Percentiles rank a stretch among this genome's conserved stretches.
Evolutionary conservation across 2,888 invertebrate species (phyloP).

Genomic region (Standfussiana lucernea): DNA sequence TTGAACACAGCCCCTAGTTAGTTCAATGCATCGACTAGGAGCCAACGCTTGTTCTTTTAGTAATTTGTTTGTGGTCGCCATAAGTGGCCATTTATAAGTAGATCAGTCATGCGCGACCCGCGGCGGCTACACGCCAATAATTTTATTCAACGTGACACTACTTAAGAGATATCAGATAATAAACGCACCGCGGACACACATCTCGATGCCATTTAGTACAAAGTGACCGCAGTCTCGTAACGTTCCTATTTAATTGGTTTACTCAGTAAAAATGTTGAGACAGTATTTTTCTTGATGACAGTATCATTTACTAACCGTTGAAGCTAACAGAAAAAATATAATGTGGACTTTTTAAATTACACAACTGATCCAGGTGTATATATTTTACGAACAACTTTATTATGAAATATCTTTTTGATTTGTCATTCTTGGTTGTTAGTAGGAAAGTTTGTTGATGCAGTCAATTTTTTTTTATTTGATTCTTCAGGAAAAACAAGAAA

Average conservation of each 20-base stretch:
- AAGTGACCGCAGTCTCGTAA: slow-evolving; percentile 73
- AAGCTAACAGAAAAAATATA: slow-evolving; percentile 22
- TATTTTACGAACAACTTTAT: slow-evolving; percentile 28
- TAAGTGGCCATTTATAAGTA: slow-evolving; percentile 85
- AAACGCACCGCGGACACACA: slow-evolving; percentile 80
- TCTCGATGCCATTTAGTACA: slow-evolving; percentile 82
- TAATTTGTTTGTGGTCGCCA: slow-evolving; percentile 83
- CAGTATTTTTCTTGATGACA: slow-evolving; percentile 65
- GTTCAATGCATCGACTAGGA: slow-evolving; percentile 67
- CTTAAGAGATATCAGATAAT: slow-evolving; percentile 85
- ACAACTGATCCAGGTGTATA: slow-evolving; percentile 8
- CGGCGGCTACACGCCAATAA: slow-evolving; percentile 75
- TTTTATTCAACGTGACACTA: slow-evolving; percentile 86
- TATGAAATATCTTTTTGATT: slow-evolving; percentile 4
- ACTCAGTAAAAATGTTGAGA: slow-evolving; percentile 67
- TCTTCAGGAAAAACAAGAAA: background rate
- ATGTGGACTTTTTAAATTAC: slow-evolving; percentile 33
- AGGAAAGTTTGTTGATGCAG: background rate
- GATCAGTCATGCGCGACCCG: slow-evolving; percentile 79
- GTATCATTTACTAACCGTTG: slow-evolving; percentile 58
- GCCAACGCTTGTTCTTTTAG: slow-evolving; percentile 74
- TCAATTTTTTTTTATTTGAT: background rate
- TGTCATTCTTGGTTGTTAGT: background rate
- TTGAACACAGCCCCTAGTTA: slow-evolving; percentile 72
- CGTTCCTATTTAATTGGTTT: slow-evolving; percentile 82